Evolutionary conservation across 2,113 vertebrate genomes (phyloP), one percentile per base, ranked within the genome.

Genomic region (Prochilodus magdalenae): DNA sequence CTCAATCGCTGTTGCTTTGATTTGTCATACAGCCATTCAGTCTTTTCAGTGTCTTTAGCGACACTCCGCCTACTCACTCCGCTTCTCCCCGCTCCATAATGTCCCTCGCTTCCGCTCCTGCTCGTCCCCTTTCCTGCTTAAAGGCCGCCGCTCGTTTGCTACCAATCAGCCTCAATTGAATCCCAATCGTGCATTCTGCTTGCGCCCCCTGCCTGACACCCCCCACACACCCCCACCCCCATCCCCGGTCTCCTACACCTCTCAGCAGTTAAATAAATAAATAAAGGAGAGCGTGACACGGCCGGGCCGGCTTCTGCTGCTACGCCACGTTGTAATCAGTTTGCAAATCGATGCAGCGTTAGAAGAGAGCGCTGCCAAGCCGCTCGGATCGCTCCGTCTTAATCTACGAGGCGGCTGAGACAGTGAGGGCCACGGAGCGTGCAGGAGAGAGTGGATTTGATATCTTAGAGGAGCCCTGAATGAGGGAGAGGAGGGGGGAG

Each of bases 301-400:
- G 24, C n/a, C 8, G 71, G 47, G 51, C 65, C 20, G 47, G 80
- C 75, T 77, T 71, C 26, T 65, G 73, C 71, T 57, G 55, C 20
- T 55, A 62, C 80, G 82, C 81, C 81, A 86, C 79, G 86, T 83
- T 84, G 87, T 91, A 92, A 94, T 94, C 90, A 90, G 88, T 89
- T 92, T 92, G 88, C 89, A 92, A 91, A 94, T 93, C 92, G 92
- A 91, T 84, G 86, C 90, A 59, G 87, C 89, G 92, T 90, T 87
- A 89, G 88, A 75, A 85, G 74, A 88, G 86, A 91, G 84, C 80
- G 85, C 88, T 86, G 87, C 86, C 88, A 88, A 91, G 89, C 88
- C 90, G 87, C 90, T 89, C 87, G 82, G 88, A 92, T 94, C 90
- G 85, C 85, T 92, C 89, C 82, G 85, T 86, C 88, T 92, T 93